phyloP scores from a whole-genome alignment of 1,140 invertebrate species.

The Bombus pascuorum region DNA sequence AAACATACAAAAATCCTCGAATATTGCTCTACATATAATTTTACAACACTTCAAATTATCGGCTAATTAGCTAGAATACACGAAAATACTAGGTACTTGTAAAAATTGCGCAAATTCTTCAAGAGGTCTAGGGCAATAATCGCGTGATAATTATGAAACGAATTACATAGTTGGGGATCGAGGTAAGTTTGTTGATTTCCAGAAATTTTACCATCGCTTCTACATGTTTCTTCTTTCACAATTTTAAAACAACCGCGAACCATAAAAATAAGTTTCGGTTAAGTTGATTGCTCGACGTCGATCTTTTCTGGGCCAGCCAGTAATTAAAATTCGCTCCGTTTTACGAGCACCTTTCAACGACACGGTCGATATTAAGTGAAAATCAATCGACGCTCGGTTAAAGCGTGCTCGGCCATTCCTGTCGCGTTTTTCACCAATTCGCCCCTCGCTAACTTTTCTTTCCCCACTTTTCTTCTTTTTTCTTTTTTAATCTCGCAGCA shows the following conservation, averaged over 20 bases:
- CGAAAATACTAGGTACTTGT: neutral
- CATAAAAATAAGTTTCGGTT: constrained; percentile 41
- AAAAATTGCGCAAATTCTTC: neutral
- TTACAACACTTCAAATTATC: neutral
- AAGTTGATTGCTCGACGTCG: constrained; percentile 50
- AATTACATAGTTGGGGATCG: neutral
- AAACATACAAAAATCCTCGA: neutral
- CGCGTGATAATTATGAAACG: constrained; percentile 24
- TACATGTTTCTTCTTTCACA: neutral
- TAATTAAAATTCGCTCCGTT: constrained; percentile 53
- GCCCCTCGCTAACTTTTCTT: neutral
- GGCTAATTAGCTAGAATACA: neutral
- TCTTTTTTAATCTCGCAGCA: neutral
- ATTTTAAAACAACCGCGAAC: neutral
- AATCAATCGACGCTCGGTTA: constrained; percentile 39
- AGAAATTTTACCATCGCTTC: constrained; percentile 5
- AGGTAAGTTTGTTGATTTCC: neutral
- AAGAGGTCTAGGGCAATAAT: neutral
- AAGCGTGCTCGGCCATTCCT: constrained; percentile 7
- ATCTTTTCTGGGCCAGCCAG: constrained; percentile 35
- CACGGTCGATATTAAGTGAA: constrained; percentile 46
- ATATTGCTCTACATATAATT: neutral
- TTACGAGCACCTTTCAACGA: constrained; percentile 28
- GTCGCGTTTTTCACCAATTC: neutral
- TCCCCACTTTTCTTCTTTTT: neutral